Evolutionary conservation across 2,888 invertebrate genomes (phyloP), one percentile per base, ranked within the genome.

Genomic region (Leptinotarsa haldemani): DNA sequence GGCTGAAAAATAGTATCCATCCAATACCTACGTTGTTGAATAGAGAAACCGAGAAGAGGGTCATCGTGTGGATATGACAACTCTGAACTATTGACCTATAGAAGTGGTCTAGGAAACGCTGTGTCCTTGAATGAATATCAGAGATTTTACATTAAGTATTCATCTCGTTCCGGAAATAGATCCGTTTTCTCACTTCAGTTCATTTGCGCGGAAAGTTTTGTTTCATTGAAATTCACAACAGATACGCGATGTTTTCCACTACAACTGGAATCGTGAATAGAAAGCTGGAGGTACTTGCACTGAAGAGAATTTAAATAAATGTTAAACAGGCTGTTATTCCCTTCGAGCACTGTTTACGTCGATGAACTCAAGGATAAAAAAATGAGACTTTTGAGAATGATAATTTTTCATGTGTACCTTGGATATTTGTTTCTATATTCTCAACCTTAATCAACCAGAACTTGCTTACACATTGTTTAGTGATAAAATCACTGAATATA

Each of bases 91-190:
- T 40, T 40, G 9, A 40, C 40, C 40, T 40, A 3, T 22, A 40
- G 9, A 40, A 40, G 40, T 40, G 9, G 12, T 40, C 40, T 40
- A 12, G 40, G n/a, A 16, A 50, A 50, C 12, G 1, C 3, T 50
- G 4, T 50, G 50, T 16, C n/a, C n/a, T 50, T 50, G 50, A n/a
- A 50, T 16, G 50, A 50, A 50, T 16, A 16, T 16, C 16, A n/a
- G n/a, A 50, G 15, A 50, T 50, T 50, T 15, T 3, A 50, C 15
- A 50, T 50, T 16, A 16, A 15, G n/a, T 16, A 50, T 50, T 50
- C 50, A 50, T 50, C 16, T 50, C n/a, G 50, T 50, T 50, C 50
- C 50, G n/a, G 50, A n/a, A 50, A 50, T 50, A 50, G 50, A 50
- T 16, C 1, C 50, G 50, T 16, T 50, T n/a, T 50, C 50, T n/a